Conservation (phyloP, 2,797 vertebrate genomes). For the Gymnoscopelus braueri region DNA sequence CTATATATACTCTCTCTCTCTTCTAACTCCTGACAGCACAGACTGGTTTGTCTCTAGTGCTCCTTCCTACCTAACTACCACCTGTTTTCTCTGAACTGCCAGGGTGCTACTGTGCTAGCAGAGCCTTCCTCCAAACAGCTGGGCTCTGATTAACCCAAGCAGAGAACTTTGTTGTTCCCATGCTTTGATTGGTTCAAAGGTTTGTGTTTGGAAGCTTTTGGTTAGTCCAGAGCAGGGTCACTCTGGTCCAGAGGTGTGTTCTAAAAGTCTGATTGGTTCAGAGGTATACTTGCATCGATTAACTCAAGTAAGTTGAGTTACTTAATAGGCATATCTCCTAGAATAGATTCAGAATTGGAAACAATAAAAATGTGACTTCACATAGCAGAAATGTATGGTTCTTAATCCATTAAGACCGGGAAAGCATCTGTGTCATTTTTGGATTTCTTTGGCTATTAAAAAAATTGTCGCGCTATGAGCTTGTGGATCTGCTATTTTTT, state of each 20-base stretch:
- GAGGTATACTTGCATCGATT: not conserved
- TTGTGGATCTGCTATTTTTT: too few relatives aligned
- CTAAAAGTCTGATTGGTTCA: constrained; percentile 1
- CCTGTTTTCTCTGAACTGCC: not conserved
- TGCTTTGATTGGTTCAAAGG: constrained; percentile 36
- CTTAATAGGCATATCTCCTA: too few relatives aligned
- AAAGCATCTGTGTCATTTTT: too few relatives aligned
- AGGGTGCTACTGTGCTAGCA: not conserved
- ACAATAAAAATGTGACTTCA: too few relatives aligned
- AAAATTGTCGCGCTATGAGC: too few relatives aligned
- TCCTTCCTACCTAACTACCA: not conserved
- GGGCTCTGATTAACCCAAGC: constrained; percentile 55
- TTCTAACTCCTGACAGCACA: not conserved
- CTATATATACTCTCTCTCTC: not conserved
- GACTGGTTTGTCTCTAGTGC: not conserved
- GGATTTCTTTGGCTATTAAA: too few relatives aligned
- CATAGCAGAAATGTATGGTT: too few relatives aligned
- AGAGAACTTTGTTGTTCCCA: constrained; percentile 25
- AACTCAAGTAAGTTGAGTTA: too few relatives aligned
- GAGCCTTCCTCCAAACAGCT: constrained; percentile 30
- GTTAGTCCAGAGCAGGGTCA: not conserved
- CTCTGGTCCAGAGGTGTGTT: not conserved
- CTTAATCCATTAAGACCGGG: too few relatives aligned
- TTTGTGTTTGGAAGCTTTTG: not conserved
- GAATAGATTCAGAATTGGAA: too few relatives aligned